Base-by-base conservation (phyloP, 2,113 vertebrate genomes). In the Pomatostomus ruficeps region DNA sequence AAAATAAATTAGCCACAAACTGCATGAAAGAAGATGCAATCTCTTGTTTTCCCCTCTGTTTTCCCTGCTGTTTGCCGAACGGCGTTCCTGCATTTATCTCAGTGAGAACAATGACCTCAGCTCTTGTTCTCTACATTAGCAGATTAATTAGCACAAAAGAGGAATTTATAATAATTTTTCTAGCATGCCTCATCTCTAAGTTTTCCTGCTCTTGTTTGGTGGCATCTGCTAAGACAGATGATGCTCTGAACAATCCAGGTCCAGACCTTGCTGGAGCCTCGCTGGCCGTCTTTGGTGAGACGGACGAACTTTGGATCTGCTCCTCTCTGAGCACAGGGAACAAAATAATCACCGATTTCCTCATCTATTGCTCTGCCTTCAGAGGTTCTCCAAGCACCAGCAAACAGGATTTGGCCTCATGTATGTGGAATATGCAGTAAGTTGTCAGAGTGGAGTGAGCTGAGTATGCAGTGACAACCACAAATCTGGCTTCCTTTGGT, bases 1-100 rank as follows among this genome's bases (percentile, higher is more conserved):
- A 97, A 98, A 98, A 98, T 97, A 98, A 98, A 98, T 98, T 98
- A 97, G 91, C 94, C 96, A 96, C 95, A 94, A 97, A 95, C 93
- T 94, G 83, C 93, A 95, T 65, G 87, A 95, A 97, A 95, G 93
- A 82, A 96, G 93, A 95, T 95, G 91, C 85, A 87, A 76, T 93
- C 95, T 96, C 96, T 94, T 96, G 86, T 97, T 95, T 96, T 95
- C 93, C 96, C 88, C 85, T 96, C 95, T 97, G 95, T 96, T 98
- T 97, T 93, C 85, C 94, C 96, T 91, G 95, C 97, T 98, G 95
- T 95, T 98, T 95, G 85, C 28, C 14, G 91, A 93, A 80, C 85
- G 23, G 88, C 91, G 40, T 93, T 85, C 88, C 83, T 87, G 84
- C 43, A 8, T 98, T 98, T 88, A 96, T 98, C 97, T 97, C 96